Evolutionary conservation across 2,113 vertebrate species (phyloP).

Genomic region (Puntigrus tetrazona): DNA sequence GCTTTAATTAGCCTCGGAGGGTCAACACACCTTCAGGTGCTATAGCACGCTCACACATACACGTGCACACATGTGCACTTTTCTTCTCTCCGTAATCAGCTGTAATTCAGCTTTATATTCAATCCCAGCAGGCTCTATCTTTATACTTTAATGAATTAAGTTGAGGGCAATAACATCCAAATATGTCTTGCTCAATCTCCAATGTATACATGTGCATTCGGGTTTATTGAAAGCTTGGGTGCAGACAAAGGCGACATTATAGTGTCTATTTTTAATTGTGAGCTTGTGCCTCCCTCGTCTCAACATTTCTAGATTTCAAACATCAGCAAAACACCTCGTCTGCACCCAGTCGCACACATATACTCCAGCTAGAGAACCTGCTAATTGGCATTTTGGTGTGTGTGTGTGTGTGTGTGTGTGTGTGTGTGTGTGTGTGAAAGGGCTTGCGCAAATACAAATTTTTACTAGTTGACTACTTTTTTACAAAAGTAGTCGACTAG

Average conservation of each 20-base stretch:
- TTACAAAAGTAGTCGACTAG: neutral
- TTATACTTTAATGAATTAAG: conserved; percentile 28
- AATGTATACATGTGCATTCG: neutral
- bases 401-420: neutral
- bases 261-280: conserved; percentile 44
- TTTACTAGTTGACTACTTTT: neutral
- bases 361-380: neutral
- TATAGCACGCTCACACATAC: neutral
- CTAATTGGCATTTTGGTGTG: neutral
- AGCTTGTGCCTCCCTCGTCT: neutral
- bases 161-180: conserved; percentile 16
- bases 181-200: neutral
- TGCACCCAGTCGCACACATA: neutral
- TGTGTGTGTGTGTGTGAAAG: neutral
- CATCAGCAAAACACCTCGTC: conserved; percentile 21
- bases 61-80: neutral
- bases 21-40: conserved; percentile 45
- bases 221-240: neutral
- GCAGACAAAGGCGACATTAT: neutral
- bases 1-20: conserved; percentile 56
- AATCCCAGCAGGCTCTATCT: neutral
- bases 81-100: conserved; percentile 23
- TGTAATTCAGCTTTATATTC: conserved; percentile 15
- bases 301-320: conserved; percentile 45
- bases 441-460: neutral